These are phyloP conservation scores for Diarsia brunnea DNA, from an alignment of 2,888 invertebrate genomes.

Conservation along the genomic window DNA sequence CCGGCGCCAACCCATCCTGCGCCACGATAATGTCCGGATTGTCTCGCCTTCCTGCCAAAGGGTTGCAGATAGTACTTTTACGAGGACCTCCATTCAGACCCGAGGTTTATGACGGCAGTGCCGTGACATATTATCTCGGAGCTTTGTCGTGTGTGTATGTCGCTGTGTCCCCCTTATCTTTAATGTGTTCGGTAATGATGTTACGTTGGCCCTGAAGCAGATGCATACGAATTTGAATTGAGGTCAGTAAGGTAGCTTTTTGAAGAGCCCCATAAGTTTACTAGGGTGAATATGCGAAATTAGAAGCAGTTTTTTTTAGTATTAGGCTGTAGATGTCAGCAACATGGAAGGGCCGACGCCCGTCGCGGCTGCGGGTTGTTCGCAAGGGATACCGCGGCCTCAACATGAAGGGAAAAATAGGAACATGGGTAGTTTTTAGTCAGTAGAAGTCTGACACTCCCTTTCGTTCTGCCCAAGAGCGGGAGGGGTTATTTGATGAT, in stretches of 20 bases:
- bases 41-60: constrained; percentile 42
- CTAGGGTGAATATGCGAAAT: no score
- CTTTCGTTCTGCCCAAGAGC: no score
- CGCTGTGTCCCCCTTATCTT: constrained; percentile 1
- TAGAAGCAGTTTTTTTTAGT: no score
- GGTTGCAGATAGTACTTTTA: constrained; percentile 56
- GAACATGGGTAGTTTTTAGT: no score
- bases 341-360: no score
- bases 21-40: constrained; percentile 21
- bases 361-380: no score
- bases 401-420: no score
- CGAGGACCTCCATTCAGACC: constrained; percentile 33
- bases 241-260: not conserved
- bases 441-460: no score
- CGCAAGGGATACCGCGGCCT: no score
- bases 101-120: constrained; percentile 29
- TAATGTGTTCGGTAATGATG: not conserved
- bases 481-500: no score
- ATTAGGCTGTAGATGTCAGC: no score
- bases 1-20: not conserved
- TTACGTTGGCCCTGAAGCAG: not conserved
- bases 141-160: not conserved
- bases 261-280: no score
- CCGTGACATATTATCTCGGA: constrained; percentile 16
- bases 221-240: not conserved